Percentiles rank a stretch among this genome's conserved stretches.
These are phyloP conservation scores for Rutpela maculata DNA, from an alignment of 2,888 invertebrate genomes.

Conservation along the genomic window DNA sequence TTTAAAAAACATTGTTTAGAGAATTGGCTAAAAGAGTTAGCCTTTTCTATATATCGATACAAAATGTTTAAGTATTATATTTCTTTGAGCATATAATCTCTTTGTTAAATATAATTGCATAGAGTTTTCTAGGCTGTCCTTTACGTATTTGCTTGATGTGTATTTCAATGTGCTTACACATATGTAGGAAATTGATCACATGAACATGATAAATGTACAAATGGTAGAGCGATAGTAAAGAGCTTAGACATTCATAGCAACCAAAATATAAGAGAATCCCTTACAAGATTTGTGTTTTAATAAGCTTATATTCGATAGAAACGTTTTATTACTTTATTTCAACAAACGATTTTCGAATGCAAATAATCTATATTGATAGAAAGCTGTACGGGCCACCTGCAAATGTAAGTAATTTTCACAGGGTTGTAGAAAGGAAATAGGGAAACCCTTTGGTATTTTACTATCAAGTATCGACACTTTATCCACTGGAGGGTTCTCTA, in stretches of 20 bases:
- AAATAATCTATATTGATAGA: not conserved
- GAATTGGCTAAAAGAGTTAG: no score
- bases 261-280: slow-evolving; percentile 75
- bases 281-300: slow-evolving; percentile 74
- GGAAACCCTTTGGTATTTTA: not conserved
- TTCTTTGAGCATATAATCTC: no score
- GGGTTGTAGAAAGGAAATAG: not conserved
- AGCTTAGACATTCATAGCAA: slow-evolving; percentile 71
- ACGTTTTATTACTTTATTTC: not conserved
- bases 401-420: not conserved
- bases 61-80: no score
- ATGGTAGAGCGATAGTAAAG: slow-evolving; percentile 68
- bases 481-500: no score
- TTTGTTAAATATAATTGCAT: no score
- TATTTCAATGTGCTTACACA: slow-evolving; percentile 42
- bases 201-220: slow-evolving; percentile 61
- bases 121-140: no score
- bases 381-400: not conserved
- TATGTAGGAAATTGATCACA: slow-evolving; percentile 47
- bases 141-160: slow-evolving; percentile 47
- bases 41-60: no score
- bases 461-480: no score
- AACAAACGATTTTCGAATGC: not conserved
- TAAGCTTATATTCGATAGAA: not conserved
- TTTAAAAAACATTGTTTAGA: no score